Evolutionary conservation across 2,888 invertebrate species (phyloP).

Genomic region (Acrobasis suavella): DNA sequence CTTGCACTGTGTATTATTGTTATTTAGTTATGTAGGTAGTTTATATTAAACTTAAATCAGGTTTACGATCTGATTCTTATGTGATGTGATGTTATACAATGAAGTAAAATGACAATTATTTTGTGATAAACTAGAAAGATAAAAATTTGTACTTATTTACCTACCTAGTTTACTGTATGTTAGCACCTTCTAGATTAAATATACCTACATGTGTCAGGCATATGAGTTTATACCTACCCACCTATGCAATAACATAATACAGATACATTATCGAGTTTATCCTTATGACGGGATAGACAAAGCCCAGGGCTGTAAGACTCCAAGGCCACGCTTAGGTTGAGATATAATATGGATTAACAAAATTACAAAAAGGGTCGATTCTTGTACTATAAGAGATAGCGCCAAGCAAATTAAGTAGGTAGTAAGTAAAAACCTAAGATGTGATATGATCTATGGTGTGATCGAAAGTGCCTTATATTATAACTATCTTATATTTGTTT

Average conservation of each 20-base stretch:
- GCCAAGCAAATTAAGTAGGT: background rate
- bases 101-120: slow-evolving; percentile 8
- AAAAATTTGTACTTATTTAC: background rate
- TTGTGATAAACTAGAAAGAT: background rate
- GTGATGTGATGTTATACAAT: background rate
- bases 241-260: too few relatives aligned
- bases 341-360: too few relatives aligned
- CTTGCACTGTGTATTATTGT: background rate
- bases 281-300: too few relatives aligned
- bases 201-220: too few relatives aligned
- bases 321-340: too few relatives aligned
- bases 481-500: background rate
- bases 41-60: background rate
- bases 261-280: too few relatives aligned
- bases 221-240: too few relatives aligned
- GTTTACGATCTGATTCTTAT: background rate
- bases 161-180: background rate
- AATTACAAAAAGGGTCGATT: too few relatives aligned
- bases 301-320: too few relatives aligned
- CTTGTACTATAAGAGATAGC: too few relatives aligned
- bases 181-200: too few relatives aligned
- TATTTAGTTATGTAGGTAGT: background rate
- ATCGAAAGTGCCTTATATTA: background rate
- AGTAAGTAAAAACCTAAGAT: background rate
- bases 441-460: background rate